Evolutionary conservation across 2,113 vertebrate species (phyloP), one percentile per base, ranked within the genome.

Genomic region (Sula dactylatra): DNA sequence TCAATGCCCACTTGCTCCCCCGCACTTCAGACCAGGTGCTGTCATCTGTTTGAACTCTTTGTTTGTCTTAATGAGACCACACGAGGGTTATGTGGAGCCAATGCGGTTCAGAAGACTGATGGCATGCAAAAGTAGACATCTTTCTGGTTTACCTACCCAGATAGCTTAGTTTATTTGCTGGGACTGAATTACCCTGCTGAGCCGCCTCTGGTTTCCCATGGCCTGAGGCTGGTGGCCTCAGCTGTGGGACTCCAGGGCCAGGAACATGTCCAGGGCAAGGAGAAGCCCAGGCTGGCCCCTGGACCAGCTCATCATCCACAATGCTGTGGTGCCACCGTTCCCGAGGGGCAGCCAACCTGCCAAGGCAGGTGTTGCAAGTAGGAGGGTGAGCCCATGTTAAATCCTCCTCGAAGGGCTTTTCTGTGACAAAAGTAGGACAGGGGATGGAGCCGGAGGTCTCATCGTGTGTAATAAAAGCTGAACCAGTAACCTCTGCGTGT

Each of bases 1-100:
- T 27, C 5, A 1, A 8, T 3, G 3, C 11, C 7, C 1, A 0
- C 0, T 17, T 34, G 4, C 45, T 73, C 16, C 42, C 11, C 29
- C 55, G 32, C 17, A 0, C 54, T 69, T 42, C 11, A 45, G 36
- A 17, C 2, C 8, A 11, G 17, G 49, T 54, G 13, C 59, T 82
- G n/a, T 44, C 40, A 10, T 29, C 40, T 31, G 3, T 27, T 17
- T 64, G 26, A 76, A 21, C 8, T 42, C 58, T 56, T 66, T 61
- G 10, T 22, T 90, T 78, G 32, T 31, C 38, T 58, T 38, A 1
- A 16, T 3, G 50, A 82, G 20, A 19, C 32, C 71, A 55, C 9
- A 10, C 0, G 1, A 73, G 38, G 38, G 42, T 67, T 47, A 13
- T 12, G 45, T 52, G 19, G 38, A 84, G 29, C 36, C 19, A 38